Percentiles rank a stretch among this genome's conserved stretches.
Evolutionary conservation across 1,140 invertebrate genomes (phyloP).

Genomic region (Phenacoccus solenopsis): DNA sequence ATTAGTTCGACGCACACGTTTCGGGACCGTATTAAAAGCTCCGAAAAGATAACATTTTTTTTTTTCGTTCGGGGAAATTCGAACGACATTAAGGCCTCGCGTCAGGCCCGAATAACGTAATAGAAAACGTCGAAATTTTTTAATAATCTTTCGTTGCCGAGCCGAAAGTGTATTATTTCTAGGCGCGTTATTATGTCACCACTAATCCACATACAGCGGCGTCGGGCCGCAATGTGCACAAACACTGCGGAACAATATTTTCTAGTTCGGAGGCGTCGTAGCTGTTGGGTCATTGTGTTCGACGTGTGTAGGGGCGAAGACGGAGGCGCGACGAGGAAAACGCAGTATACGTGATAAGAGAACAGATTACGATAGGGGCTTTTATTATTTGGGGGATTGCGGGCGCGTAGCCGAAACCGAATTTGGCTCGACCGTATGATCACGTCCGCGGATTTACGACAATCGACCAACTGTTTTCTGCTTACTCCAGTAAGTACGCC

Average conservation of each 20-base stretch:
- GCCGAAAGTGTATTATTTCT: background rate
- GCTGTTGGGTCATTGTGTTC: slow-evolving; percentile 1
- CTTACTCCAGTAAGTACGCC: background rate
- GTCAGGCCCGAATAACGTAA: too few relatives aligned
- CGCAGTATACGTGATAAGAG: slow-evolving; percentile 10
- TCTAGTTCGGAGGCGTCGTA: background rate
- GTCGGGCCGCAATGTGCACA: background rate
- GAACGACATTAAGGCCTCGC: too few relatives aligned
- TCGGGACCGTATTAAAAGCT: background rate
- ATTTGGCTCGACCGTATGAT: slow-evolving; percentile 11
- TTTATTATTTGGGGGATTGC: background rate
- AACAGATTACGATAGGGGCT: slow-evolving; percentile 6
- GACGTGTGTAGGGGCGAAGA: background rate
- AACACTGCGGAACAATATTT: background rate
- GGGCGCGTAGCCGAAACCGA: background rate
- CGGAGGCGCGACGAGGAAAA: background rate
- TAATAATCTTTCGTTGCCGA: background rate
- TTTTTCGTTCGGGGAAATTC: too few relatives aligned
- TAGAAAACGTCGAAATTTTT: too few relatives aligned
- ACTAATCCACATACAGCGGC: background rate
- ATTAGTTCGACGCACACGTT: slow-evolving; percentile 1
- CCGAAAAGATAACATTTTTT: background rate
- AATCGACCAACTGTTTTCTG: slow-evolving; percentile 12
- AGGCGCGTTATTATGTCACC: background rate
- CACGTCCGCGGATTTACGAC: slow-evolving; percentile 14